phyloP scores from a whole-genome alignment of 1,140 invertebrate genomes.

The Lasaia peninsularis region DNA sequence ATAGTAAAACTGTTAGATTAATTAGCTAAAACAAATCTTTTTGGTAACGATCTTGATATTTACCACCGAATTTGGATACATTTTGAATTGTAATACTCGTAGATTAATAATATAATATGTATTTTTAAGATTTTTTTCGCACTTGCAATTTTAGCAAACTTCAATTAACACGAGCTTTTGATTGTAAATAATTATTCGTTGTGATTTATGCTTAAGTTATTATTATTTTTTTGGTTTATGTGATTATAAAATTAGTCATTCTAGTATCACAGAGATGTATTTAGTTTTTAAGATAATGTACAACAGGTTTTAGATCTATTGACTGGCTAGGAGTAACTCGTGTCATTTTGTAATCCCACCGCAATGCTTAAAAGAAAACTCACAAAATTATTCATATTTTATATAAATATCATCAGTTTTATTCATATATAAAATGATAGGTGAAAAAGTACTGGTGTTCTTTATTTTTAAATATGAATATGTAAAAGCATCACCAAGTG shows the following conservation, averaged over 20 bases:
- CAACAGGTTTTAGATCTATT: background rate
- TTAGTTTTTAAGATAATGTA: background rate
- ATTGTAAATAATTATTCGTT: conserved; percentile 30
- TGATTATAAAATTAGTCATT: conserved; percentile 4
- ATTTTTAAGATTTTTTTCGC: conserved; percentile 40
- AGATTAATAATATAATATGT: conserved; percentile 25
- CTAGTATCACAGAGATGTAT: background rate
- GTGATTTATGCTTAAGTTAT: conserved; percentile 20
- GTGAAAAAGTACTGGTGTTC: no score
- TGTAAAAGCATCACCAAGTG: no score
- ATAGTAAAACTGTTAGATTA: no score
- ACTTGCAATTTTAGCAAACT: conserved; percentile 42
- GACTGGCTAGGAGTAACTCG: background rate
- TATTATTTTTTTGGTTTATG: background rate
- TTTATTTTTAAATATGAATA: no score
- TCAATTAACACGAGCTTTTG: conserved; percentile 29
- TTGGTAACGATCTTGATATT: background rate
- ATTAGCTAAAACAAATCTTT: background rate
- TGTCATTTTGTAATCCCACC: no score
- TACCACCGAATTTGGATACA: conserved; percentile 31
- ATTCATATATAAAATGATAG: no score
- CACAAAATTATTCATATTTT: no score
- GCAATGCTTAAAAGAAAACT: no score
- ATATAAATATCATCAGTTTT: no score
- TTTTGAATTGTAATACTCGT: conserved; percentile 33